Base-by-base conservation (phyloP, 1,140 invertebrate species). In the Phymorhynchus buccinoides region DNA sequence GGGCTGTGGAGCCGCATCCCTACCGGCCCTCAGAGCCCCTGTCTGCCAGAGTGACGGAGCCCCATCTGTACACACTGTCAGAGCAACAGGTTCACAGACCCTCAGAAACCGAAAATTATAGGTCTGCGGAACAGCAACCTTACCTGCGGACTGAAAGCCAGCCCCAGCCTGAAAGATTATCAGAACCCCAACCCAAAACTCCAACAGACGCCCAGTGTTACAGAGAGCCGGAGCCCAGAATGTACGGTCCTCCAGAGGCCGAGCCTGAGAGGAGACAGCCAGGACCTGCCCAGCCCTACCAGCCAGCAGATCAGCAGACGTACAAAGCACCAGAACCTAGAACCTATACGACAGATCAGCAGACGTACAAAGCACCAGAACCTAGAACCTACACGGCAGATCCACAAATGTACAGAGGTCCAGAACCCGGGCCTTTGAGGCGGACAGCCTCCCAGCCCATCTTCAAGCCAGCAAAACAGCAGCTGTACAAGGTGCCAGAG, bases 361-460 rank as follows among this genome's bases (percentile, higher is more conserved):
- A 73, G 71, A 73, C 3, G n/a, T n/a, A n/a, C 30, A 14, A n/a
- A 73, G 12, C 48, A 18, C 22, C 81, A 77, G 27, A 62, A 39
- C 80, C 79, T 44, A 12, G 52, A 44, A 1, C 79, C 30, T 44
- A 42, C 82, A 48, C 2, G 66, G n/a, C 73, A 3, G 71, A 42
- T 16, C 73, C 83, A 1, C 73, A 42, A 12, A 75, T 78, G 4
- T 88, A 82, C 71, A 85, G 84, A 30, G 73, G 84, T 4, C 78
- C 84, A 35, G 52, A 77, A 32, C 77, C 82, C 30, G 71, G n/a
- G n/a, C 7, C 56, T 62, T 62, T 27, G 18, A 62, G 48, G 48
- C 48, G 12, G 48, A 14, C 48, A 52, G 48, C 12, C 12, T 18
- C 48, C 48, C 48, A 52, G 48, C 12, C n/a, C n/a, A n/a, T n/a